Percentiles rank a stretch among this genome's conserved stretches.
These are phyloP conservation scores for Spodoptera picta DNA, from an alignment of 2,888 invertebrate genomes.

Conservation along the genomic window DNA sequence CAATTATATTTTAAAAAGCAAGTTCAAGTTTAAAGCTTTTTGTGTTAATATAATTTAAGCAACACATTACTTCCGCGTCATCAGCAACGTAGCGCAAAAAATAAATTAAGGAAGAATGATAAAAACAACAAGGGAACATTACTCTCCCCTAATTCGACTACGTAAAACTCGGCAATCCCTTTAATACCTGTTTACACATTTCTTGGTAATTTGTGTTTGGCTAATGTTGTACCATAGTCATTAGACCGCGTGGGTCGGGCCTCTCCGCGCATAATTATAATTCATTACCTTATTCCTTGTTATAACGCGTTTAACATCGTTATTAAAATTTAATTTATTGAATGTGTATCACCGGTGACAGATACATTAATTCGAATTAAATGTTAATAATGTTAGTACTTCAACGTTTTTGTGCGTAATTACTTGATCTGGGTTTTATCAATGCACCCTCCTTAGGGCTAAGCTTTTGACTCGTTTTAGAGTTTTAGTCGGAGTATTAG, in stretches of 20 bases:
- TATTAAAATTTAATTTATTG: slow-evolving; percentile 60
- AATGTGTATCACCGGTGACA: slow-evolving; percentile 35
- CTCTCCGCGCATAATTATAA: slow-evolving; percentile 79
- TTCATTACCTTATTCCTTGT: slow-evolving; percentile 78
- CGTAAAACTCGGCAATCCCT: slow-evolving; percentile 73
- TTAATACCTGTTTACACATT: slow-evolving; percentile 84
- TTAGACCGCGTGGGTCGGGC: slow-evolving; percentile 76
- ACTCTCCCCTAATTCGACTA: slow-evolving; percentile 70
- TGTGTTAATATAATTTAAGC: slow-evolving; percentile 21
- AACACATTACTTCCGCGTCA: slow-evolving; percentile 30
- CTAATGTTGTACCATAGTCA: slow-evolving; percentile 83
- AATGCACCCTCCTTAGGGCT: no score
- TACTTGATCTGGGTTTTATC: no score
- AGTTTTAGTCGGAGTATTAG: no score
- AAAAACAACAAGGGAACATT: slow-evolving; percentile 62
- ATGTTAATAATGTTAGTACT: no score
- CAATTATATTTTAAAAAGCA: slow-evolving; percentile 31
- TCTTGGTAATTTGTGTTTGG: slow-evolving; percentile 84
- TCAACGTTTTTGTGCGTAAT: no score
- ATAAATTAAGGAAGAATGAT: slow-evolving; percentile 47
- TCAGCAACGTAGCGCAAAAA: slow-evolving; percentile 26
- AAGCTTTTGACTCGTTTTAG: no score
- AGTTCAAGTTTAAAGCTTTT: slow-evolving; percentile 1
- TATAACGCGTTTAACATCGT: slow-evolving; percentile 67
- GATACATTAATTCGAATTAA: slow-evolving; percentile 26